These are phyloP conservation scores for Plemyria rubiginata DNA, from an alignment of 2,888 invertebrate genomes.

Conservation along the genomic window DNA sequence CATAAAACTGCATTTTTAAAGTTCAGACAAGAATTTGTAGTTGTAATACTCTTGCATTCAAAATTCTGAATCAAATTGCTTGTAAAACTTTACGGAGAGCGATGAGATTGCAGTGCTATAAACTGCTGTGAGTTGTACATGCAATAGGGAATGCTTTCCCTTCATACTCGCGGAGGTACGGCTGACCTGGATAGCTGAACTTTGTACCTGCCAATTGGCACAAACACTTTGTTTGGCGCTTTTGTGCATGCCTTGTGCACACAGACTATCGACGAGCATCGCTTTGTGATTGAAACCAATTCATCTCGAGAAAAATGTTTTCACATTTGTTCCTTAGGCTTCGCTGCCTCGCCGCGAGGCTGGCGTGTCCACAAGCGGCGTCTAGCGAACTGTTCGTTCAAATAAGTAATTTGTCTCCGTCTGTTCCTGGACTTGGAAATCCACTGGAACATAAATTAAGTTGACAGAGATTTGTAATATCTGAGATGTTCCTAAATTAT, in stretches of 20 bases:
- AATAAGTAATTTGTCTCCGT: constrained; percentile 32
- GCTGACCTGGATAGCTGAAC: constrained; percentile 1
- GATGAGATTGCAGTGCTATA: constrained; percentile 26
- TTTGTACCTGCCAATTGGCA: neutral
- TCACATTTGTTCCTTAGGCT: neutral
- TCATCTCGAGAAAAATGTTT: neutral
- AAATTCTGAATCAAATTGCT: constrained; percentile 28
- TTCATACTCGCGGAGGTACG: constrained; percentile 1
- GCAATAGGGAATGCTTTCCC: constrained; percentile 3
- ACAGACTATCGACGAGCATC: neutral
- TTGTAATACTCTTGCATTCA: constrained; percentile 25
- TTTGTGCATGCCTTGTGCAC: neutral
- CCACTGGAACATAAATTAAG: constrained; percentile 40
- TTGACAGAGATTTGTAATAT: constrained; percentile 43
- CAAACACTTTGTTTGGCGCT: constrained; percentile 5
- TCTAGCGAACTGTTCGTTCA: constrained; percentile 14
- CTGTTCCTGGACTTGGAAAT: constrained; percentile 25
- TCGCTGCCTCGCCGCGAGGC: neutral
- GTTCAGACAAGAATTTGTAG: constrained; percentile 31
- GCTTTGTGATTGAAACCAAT: neutral
- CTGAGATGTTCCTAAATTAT: constrained; percentile 37
- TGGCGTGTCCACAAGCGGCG: neutral
- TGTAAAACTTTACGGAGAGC: constrained; percentile 22
- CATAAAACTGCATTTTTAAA: constrained; percentile 40
- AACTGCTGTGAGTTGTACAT: constrained; percentile 14